Percentiles rank a stretch among this genome's conserved stretches.
Conservation (phyloP, 2,113 vertebrate species). For the Meleagris gallopavo region DNA sequence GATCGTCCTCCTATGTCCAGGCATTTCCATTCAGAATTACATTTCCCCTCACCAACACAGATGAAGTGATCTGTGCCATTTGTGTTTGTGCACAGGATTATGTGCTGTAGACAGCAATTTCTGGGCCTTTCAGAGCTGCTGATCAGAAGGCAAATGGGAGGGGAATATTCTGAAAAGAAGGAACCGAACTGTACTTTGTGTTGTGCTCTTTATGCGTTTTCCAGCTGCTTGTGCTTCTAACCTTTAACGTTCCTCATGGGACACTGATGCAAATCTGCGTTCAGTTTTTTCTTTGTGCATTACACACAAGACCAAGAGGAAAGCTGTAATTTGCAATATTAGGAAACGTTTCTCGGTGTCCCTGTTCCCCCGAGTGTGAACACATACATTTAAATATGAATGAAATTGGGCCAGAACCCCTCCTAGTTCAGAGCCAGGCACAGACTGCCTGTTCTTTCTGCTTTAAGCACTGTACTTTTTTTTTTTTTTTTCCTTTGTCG, state of each 20-base stretch:
- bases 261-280: conserved; percentile 23
- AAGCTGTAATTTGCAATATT: conserved; percentile 28
- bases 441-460: conserved; percentile 53
- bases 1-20: background rate
- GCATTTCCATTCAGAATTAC: background rate
- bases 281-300: background rate
- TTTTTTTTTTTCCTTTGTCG: background rate
- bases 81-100: background rate
- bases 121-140: background rate
- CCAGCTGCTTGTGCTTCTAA: conserved; percentile 62
- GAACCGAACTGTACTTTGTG: background rate
- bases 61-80: background rate
- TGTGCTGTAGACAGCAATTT: background rate
- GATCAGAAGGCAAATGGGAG: conserved; percentile 16
- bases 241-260: conserved; percentile 36
- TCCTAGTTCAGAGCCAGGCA: conserved; percentile 33
- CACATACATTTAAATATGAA: conserved; percentile 55
- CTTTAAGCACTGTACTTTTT: conserved; percentile 38
- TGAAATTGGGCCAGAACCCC: conserved; percentile 42
- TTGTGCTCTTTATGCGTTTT: conserved; percentile 35
- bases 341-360: background rate
- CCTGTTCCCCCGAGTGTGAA: background rate
- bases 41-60: background rate
- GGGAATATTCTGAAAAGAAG: background rate
- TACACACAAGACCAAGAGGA: background rate